Percentiles rank a stretch among this genome's conserved stretches.
Evolutionary conservation across 35 echinoderm and acorn worm species (phyloP).

Genomic region (Heliocidaris tuberculata): DNA sequence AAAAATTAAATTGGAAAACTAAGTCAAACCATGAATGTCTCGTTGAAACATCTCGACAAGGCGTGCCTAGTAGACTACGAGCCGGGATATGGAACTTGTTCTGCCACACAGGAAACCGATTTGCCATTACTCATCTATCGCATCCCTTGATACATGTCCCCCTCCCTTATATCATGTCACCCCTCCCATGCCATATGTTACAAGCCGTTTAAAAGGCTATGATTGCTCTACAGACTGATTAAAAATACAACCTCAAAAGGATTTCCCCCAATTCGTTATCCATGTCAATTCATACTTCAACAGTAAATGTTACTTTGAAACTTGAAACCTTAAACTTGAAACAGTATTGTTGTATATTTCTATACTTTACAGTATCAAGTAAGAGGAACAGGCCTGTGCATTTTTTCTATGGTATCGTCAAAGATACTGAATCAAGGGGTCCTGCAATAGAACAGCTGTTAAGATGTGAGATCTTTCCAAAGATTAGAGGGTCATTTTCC

Average conservation of each 20-base stretch:
- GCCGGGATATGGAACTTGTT: background rate
- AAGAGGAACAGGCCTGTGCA: too few relatives aligned
- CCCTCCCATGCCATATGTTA: background rate
- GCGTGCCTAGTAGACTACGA: background rate
- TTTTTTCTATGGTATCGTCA: too few relatives aligned
- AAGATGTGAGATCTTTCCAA: background rate
- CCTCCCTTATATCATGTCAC: background rate
- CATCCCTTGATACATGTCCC: slow-evolving; percentile 1
- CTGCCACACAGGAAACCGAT: background rate
- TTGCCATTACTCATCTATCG: slow-evolving; percentile 26
- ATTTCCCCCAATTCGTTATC: too few relatives aligned
- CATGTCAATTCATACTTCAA: too few relatives aligned
- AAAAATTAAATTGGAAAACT: too few relatives aligned
- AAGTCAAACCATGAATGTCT: background rate
- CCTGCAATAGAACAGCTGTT: background rate
- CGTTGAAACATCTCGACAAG: background rate
- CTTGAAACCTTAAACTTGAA: too few relatives aligned
- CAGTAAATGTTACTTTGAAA: too few relatives aligned
- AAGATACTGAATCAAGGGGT: background rate
- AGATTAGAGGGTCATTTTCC: background rate
- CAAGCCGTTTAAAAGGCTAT: background rate
- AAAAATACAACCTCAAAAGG: too few relatives aligned
- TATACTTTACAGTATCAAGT: too few relatives aligned
- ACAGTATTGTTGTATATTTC: too few relatives aligned
- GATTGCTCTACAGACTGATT: background rate